These are phyloP conservation scores for Empis livida DNA, from an alignment of 2,888 invertebrate genomes.

Conservation along the genomic window DNA sequence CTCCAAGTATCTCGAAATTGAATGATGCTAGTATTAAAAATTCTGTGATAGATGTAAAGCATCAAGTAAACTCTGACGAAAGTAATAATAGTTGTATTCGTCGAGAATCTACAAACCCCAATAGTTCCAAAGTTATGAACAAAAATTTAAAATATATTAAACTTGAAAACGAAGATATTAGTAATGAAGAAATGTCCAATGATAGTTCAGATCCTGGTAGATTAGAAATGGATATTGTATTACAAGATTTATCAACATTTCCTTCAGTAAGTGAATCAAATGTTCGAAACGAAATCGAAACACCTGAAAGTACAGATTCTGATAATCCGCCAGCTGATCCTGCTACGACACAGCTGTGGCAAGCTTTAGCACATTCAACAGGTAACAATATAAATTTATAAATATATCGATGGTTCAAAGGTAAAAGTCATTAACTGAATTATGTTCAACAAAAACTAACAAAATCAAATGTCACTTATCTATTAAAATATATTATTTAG, in stretches of 20 bases:
- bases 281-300: slow-evolving; percentile 10
- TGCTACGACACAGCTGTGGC: slow-evolving; percentile 36
- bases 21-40: slow-evolving; percentile 33
- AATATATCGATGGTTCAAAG: too few relatives aligned
- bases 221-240: slow-evolving; percentile 20
- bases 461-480: too few relatives aligned
- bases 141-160: slow-evolving; percentile 13
- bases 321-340: slow-evolving; percentile 34
- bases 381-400: too few relatives aligned
- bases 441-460: too few relatives aligned
- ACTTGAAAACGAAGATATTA: slow-evolving; percentile 1
- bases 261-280: slow-evolving; percentile 10
- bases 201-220: slow-evolving; percentile 53
- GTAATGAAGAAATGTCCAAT: slow-evolving; percentile 27
- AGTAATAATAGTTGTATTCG: neutral
- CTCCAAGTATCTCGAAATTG: slow-evolving; percentile 24
- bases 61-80: slow-evolving; percentile 10
- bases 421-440: too few relatives aligned
- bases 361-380: slow-evolving; percentile 34
- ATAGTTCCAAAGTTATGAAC: slow-evolving; percentile 17
- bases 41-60: slow-evolving; percentile 37
- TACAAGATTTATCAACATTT: slow-evolving; percentile 8
- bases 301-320: slow-evolving; percentile 31
- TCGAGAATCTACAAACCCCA: slow-evolving; percentile 14
- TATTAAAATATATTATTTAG: too few relatives aligned